phyloP scores from a whole-genome alignment of 37 sponge, comb jelly and placozoan species.

The Corticium candelabrum region DNA sequence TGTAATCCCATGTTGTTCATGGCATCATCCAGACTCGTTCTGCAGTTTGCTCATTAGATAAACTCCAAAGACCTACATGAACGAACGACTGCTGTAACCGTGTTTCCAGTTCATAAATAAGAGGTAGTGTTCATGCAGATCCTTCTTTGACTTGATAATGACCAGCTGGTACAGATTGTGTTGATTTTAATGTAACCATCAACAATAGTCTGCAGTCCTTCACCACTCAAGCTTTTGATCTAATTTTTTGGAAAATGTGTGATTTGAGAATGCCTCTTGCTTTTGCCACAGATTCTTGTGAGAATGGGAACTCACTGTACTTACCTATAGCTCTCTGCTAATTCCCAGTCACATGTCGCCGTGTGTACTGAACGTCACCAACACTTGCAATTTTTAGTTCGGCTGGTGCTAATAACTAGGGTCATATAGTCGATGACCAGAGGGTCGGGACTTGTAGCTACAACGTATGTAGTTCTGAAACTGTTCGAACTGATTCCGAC shows the following conservation, averaged over 20 bases:
- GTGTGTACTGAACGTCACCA: not conserved
- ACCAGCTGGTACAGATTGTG: constrained; percentile 12
- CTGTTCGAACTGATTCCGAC: not conserved
- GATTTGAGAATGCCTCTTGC: not conserved
- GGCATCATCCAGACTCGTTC: not conserved
- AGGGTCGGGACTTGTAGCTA: not conserved
- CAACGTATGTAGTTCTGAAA: not conserved
- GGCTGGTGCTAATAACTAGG: not conserved
- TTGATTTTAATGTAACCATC: constrained; percentile 9
- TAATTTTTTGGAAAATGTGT: not conserved
- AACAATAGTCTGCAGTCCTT: not conserved
- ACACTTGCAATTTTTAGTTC: not conserved
- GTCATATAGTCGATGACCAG: constrained; percentile 9
- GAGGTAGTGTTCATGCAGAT: constrained; percentile 20
- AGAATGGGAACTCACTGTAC: not conserved
- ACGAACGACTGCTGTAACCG: not conserved
- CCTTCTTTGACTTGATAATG: constrained; percentile 18
- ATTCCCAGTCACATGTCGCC: constrained; percentile 8
- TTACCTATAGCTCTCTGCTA: not conserved
- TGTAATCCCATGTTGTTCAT: constrained; percentile 7
- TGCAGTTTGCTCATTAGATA: constrained; percentile 15
- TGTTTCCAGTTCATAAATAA: constrained; percentile 14
- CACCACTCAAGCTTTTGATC: not conserved
- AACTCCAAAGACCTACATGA: constrained; percentile 9
- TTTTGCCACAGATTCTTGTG: not conserved